Conservation (phyloP, 2,888 invertebrate species). For the Maniola hyperantus region DNA sequence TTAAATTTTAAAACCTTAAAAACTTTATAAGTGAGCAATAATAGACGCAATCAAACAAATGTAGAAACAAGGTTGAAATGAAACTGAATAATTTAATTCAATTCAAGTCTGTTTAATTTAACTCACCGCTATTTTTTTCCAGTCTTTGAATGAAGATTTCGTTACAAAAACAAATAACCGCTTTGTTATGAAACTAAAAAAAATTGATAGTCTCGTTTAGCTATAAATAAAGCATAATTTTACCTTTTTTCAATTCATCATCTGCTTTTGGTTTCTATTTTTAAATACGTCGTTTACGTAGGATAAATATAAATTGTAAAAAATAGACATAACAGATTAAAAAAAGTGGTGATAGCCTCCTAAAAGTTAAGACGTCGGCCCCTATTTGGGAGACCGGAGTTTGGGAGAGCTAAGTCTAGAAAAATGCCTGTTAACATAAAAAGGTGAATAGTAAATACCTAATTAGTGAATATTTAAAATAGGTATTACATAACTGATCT, state of each 20-base stretch:
- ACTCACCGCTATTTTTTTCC: constrained; percentile 7
- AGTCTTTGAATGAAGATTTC: constrained; percentile 14
- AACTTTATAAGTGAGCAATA: constrained; percentile 14
- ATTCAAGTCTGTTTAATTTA: constrained; percentile 15
- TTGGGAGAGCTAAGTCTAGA: too few species aligned
- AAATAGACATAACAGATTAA: too few species aligned
- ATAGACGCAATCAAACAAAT: constrained; percentile 18
- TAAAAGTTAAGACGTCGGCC: too few species aligned
- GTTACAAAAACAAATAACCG: constrained; percentile 7
- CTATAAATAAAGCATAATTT: not conserved
- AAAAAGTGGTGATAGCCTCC: too few species aligned
- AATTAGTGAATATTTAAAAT: not conserved
- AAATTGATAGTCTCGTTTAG: not conserved
- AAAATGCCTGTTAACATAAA: not conserved
- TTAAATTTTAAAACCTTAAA: constrained; percentile 9
- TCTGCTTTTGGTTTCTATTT: not conserved
- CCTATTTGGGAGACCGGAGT: too few species aligned
- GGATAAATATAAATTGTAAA: too few species aligned
- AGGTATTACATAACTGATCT: not conserved
- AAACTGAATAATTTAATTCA: constrained; percentile 9
- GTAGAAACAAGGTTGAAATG: constrained; percentile 20
- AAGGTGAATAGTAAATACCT: not conserved
- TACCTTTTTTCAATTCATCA: not conserved
- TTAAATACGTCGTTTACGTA: too few species aligned
- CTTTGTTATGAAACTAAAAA: constrained; percentile 2